Conservation (phyloP, 1,140 invertebrate species). For the Hetaerina americana region DNA sequence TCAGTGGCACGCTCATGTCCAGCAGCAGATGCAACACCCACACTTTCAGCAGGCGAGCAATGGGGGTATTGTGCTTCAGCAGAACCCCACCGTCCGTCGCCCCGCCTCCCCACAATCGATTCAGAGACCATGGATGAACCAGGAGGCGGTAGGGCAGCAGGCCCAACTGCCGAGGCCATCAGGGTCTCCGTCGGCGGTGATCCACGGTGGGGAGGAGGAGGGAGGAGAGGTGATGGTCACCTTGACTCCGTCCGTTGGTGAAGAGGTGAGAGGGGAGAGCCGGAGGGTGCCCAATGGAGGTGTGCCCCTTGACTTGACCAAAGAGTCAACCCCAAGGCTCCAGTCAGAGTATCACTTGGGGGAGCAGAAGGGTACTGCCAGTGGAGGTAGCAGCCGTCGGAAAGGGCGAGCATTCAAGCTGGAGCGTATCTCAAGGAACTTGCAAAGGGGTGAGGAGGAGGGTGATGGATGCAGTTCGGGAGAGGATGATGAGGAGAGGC, state of each 20-base stretch:
- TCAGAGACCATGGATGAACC: neutral
- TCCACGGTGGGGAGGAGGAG: neutral
- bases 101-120: neutral
- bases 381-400: slow-evolving; percentile 48
- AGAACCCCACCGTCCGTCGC: neutral
- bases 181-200: neutral
- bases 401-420: slow-evolving; percentile 69
- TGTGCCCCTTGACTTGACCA: slow-evolving; percentile 12
- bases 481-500: slow-evolving; percentile 14
- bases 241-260: no score
- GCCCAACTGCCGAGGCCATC: neutral
- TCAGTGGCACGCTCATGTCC: slow-evolving; percentile 1
- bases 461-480: neutral
- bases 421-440: slow-evolving; percentile 39
- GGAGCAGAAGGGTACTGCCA: slow-evolving; percentile 2
- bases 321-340: slow-evolving; percentile 12
- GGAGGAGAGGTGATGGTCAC: no score
- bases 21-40: slow-evolving; percentile 10
- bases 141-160: no score
- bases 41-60: neutral
- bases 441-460: slow-evolving; percentile 17
- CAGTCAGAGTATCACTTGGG: neutral
- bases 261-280: no score
- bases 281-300: neutral
- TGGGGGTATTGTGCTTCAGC: neutral